These are phyloP conservation scores for Leucophenga montana DNA, from an alignment of 2,888 invertebrate genomes.

Conservation along the genomic window DNA sequence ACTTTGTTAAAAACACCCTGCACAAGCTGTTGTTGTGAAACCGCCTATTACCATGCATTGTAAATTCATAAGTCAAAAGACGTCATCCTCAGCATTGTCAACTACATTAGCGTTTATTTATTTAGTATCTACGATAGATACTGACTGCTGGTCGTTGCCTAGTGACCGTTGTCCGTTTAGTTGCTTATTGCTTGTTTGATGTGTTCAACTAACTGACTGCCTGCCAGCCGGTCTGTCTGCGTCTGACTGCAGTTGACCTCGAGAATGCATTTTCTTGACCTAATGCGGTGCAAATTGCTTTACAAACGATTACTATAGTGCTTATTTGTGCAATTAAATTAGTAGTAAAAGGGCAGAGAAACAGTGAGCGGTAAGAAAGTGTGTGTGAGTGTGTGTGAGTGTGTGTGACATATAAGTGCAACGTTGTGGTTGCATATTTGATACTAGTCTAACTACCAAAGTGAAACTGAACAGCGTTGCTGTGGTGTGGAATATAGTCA, in stretches of 20 bases:
- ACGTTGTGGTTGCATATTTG: background rate
- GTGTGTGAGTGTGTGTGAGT: constrained; percentile 14
- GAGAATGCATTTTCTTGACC: constrained; percentile 48
- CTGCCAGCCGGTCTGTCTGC: constrained; percentile 22
- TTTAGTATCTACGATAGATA: background rate
- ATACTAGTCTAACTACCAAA: too few species aligned
- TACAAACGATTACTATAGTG: constrained; percentile 29
- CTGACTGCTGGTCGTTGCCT: background rate
- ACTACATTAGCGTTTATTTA: constrained; percentile 28
- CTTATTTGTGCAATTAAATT: constrained; percentile 49
- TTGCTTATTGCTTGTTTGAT: background rate
- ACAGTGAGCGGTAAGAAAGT: background rate
- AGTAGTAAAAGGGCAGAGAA: constrained; percentile 19
- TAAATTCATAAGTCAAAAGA: too few species aligned
- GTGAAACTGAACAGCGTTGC: background rate
- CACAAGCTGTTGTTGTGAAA: too few species aligned
- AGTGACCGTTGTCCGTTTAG: background rate
- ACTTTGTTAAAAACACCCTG: too few species aligned
- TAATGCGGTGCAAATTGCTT: constrained; percentile 48
- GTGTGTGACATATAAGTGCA: constrained; percentile 16
- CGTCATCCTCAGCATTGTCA: background rate
- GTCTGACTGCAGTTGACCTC: constrained; percentile 44
- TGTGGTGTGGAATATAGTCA: background rate
- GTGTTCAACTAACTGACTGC: constrained; percentile 14
- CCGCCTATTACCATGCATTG: too few species aligned